Conservation (phyloP, 2,797 vertebrate genomes). For the Tragelaphus oryx region DNA sequence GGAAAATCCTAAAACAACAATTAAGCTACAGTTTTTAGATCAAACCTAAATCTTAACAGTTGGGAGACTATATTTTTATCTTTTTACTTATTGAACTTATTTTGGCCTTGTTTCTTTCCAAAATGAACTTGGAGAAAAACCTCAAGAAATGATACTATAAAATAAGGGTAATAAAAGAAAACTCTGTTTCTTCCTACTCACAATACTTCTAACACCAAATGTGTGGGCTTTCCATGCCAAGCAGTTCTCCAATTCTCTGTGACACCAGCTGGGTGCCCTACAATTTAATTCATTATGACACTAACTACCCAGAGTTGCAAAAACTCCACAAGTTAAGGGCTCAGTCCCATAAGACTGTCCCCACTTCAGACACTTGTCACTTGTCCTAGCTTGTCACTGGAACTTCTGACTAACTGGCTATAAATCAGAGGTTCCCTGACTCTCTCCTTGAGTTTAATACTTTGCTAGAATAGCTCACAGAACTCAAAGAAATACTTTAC, state of each 20-base stretch:
- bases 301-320: background rate
- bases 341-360: background rate
- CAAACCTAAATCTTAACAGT: background rate
- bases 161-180: background rate
- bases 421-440: background rate
- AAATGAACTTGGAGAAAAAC: background rate
- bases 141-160: background rate
- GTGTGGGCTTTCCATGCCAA: background rate
- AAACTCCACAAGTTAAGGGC: background rate
- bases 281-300: background rate
- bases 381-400: background rate
- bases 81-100: background rate
- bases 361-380: background rate
- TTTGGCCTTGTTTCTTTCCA: constrained; percentile 8
- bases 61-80: background rate
- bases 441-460: background rate
- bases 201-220: background rate
- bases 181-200: background rate
- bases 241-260: background rate
- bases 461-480: background rate
- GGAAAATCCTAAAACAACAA: background rate
- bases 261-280: background rate
- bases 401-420: background rate
- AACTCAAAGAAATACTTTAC: background rate
- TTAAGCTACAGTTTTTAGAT: background rate